phyloP scores from a whole-genome alignment of 30 jellyfish, hydroid and myxozoan species.

The Aurelia coerulea region DNA sequence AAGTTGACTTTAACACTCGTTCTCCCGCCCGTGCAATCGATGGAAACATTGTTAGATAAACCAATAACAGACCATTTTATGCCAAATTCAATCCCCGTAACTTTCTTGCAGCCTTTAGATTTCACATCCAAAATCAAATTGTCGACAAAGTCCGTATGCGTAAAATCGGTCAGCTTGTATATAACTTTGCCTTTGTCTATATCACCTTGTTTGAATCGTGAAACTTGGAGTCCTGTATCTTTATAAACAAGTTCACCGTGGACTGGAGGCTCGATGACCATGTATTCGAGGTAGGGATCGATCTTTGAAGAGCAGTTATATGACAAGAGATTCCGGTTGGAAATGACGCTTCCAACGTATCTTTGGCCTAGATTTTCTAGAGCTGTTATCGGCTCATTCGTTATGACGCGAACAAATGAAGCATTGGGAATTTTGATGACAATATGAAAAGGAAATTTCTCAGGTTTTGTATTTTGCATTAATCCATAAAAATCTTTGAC shows the following conservation, averaged over 20 bases:
- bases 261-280: constrained; percentile 64
- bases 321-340: constrained; percentile 34
- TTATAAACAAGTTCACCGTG: constrained; percentile 51
- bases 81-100: constrained; percentile 17
- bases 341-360: constrained; percentile 39
- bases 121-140: constrained; percentile 36
- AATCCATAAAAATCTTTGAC: constrained; percentile 23
- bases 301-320: constrained; percentile 29
- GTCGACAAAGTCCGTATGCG: constrained; percentile 27
- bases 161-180: constrained; percentile 39
- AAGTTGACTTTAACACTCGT: constrained; percentile 12
- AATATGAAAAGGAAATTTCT: constrained; percentile 23
- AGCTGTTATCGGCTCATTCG: constrained; percentile 49
- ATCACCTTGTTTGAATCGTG: constrained; percentile 44
- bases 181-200: constrained; percentile 19
- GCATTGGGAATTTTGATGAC: constrained; percentile 20
- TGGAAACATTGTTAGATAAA: constrained; percentile 15
- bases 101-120: constrained; percentile 33
- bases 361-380: constrained; percentile 20
- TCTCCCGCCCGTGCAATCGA: constrained; percentile 20
- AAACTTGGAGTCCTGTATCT: constrained; percentile 30
- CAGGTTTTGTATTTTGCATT: constrained; percentile 7
- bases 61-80: constrained; percentile 64
- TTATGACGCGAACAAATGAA: constrained; percentile 9
- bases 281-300: constrained; percentile 37